phyloP scores from a whole-genome alignment of 2,113 vertebrate genomes.

The Ophiodon elongatus region DNA sequence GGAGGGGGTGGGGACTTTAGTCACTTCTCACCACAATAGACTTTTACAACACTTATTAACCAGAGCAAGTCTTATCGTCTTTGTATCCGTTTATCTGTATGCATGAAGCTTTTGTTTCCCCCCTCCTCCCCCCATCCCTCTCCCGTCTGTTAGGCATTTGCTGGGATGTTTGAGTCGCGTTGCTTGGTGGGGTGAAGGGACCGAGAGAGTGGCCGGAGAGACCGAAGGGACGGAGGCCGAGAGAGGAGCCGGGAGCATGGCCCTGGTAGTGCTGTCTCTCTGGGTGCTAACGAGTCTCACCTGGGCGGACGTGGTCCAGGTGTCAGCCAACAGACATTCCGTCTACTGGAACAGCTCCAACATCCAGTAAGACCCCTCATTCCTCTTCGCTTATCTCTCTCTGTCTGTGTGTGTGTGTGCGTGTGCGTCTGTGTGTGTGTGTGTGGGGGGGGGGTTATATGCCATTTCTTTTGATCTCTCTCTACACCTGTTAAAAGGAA shows the following conservation, averaged over 20 bases:
- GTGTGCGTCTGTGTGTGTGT: slow-evolving; percentile 26
- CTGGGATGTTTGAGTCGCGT: slow-evolving; percentile 81
- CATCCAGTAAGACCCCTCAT: slow-evolving; percentile 88
- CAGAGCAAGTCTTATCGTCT: slow-evolving; percentile 22
- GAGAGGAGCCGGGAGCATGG: slow-evolving; percentile 83
- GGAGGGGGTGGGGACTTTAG: slow-evolving; percentile 20
- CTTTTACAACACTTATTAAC: slow-evolving; percentile 64
- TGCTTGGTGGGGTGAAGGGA: slow-evolving; percentile 77
- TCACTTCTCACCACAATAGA: slow-evolving; percentile 65
- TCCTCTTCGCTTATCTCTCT: background rate
- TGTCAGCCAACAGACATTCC: slow-evolving; percentile 90
- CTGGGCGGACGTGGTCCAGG: slow-evolving; percentile 83
- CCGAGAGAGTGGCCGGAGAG: slow-evolving; percentile 67
- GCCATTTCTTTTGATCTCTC: slow-evolving; percentile 17
- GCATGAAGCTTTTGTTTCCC: slow-evolving; percentile 40
- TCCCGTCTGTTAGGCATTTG: slow-evolving; percentile 68
- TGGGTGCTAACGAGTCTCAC: slow-evolving; percentile 85
- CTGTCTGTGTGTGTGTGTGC: slow-evolving; percentile 17
- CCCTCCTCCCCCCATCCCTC: background rate
- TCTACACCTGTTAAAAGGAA: slow-evolving; percentile 15
- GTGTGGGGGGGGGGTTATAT: slow-evolving; percentile 5
- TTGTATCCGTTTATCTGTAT: slow-evolving; percentile 34
- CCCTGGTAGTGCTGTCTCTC: slow-evolving; percentile 80
- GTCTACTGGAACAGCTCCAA: slow-evolving; percentile 98
- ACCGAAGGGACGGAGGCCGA: slow-evolving; percentile 54